Evolutionary conservation across 2,113 vertebrate species (phyloP).

Genomic region (Siniperca chuatsi): DNA sequence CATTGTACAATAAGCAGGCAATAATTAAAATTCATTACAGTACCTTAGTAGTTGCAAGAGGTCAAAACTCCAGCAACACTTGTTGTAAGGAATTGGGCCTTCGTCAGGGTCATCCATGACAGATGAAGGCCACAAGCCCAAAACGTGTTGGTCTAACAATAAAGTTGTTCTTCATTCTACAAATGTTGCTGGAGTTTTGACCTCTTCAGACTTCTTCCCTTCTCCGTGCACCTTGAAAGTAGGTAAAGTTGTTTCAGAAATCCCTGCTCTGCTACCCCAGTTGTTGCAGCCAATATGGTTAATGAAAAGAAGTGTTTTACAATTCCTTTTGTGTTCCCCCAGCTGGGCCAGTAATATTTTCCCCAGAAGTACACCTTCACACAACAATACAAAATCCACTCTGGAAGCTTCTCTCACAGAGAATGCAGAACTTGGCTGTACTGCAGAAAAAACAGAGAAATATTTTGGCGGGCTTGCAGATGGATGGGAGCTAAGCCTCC

Average conservation of each 20-base stretch:
- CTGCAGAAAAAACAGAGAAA: constrained; percentile 33
- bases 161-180: not conserved
- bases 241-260: not conserved
- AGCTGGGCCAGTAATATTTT: constrained; percentile 25
- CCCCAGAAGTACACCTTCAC: constrained; percentile 39
- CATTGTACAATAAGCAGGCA: constrained; percentile 6
- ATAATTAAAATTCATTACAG: constrained; percentile 40
- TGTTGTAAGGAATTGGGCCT: not conserved
- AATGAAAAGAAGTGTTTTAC: constrained; percentile 29
- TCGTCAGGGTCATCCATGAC: not conserved
- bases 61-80: not conserved
- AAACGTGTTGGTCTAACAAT: not conserved
- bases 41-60: not conserved
- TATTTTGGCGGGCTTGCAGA: constrained; percentile 46
- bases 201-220: not conserved
- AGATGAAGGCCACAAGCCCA: not conserved
- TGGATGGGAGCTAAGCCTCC: constrained; percentile 58
- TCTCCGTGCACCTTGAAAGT: not conserved
- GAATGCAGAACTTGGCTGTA: constrained; percentile 49
- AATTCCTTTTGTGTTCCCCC: constrained; percentile 42
- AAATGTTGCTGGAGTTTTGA: not conserved
- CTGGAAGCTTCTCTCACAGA: constrained; percentile 16
- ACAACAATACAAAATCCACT: constrained; percentile 46
- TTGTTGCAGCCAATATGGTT: constrained; percentile 22
- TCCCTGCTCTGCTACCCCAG: not conserved